Evolutionary conservation across 1,140 invertebrate genomes (phyloP).

Genomic region (Melitaea cinxia): DNA sequence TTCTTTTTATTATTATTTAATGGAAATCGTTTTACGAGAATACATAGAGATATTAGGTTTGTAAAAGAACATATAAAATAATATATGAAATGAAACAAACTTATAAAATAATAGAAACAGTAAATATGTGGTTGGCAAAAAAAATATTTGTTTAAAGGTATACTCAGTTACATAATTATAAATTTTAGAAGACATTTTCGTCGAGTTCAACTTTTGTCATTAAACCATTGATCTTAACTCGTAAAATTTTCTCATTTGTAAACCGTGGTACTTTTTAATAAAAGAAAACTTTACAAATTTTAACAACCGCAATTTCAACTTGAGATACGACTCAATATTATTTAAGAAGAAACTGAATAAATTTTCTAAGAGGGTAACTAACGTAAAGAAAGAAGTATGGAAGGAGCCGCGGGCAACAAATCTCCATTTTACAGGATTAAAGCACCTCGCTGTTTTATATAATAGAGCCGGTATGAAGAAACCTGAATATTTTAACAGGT

Average conservation of each 20-base stretch:
- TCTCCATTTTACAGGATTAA: conserved; percentile 73
- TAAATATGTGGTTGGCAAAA: no score
- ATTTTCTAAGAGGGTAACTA: conserved; percentile 59
- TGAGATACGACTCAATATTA: conserved; percentile 42
- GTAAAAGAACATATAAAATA: no score
- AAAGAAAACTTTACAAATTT: conserved; percentile 35
- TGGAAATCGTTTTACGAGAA: no score
- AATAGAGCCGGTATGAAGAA: conserved; percentile 56
- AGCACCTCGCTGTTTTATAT: conserved; percentile 65
- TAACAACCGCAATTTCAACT: conserved; percentile 38
- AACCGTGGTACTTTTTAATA: conserved; percentile 36
- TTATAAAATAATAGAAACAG: no score
- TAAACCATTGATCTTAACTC: neutral
- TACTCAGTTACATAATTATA: neutral
- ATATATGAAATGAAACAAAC: no score
- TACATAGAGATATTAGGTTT: no score
- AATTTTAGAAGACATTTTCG: neutral
- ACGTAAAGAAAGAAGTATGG: conserved; percentile 65
- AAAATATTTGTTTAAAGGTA: neutral
- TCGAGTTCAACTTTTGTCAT: neutral
- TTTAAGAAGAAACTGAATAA: conserved; percentile 43
- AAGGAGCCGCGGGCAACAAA: conserved; percentile 60
- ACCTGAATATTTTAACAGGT: conserved; percentile 59
- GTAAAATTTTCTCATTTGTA: conserved; percentile 33
- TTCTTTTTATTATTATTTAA: no score